Conservation (phyloP, 2,797 vertebrate species). For the Tragelaphus oryx region DNA sequence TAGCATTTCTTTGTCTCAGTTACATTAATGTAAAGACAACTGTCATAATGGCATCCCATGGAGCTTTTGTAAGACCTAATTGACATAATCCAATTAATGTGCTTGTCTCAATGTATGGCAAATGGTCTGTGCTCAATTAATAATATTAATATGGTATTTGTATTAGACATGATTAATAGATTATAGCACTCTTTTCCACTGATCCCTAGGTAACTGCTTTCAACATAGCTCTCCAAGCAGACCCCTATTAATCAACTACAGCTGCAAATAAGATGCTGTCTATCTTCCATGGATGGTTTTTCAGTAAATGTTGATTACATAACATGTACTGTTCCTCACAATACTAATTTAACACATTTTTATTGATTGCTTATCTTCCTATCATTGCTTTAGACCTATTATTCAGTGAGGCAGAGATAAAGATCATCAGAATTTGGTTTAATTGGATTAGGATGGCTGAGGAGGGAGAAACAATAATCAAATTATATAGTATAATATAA, state of each 20-base stretch:
- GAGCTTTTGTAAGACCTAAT: background rate
- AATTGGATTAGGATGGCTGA: background rate
- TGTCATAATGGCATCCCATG: background rate
- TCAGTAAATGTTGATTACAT: background rate
- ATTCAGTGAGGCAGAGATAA: background rate
- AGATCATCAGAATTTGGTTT: background rate
- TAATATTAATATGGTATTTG: background rate
- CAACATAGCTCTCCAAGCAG: background rate
- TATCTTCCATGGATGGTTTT: background rate
- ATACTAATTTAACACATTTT: background rate
- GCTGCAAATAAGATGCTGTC: background rate
- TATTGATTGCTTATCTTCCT: background rate
- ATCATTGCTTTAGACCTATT: background rate
- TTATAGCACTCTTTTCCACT: background rate
- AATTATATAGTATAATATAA: background rate
- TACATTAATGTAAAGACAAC: background rate
- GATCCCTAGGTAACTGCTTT: background rate
- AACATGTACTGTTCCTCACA: background rate
- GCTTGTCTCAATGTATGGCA: background rate
- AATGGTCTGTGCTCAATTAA: background rate
- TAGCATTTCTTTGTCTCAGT: background rate
- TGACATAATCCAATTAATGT: background rate
- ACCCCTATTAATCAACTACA: background rate
- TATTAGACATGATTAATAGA: background rate
- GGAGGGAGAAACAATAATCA: background rate